phyloP scores from a whole-genome alignment of 2,888 invertebrate species.

The Thysanoteuthis rhombus region DNA sequence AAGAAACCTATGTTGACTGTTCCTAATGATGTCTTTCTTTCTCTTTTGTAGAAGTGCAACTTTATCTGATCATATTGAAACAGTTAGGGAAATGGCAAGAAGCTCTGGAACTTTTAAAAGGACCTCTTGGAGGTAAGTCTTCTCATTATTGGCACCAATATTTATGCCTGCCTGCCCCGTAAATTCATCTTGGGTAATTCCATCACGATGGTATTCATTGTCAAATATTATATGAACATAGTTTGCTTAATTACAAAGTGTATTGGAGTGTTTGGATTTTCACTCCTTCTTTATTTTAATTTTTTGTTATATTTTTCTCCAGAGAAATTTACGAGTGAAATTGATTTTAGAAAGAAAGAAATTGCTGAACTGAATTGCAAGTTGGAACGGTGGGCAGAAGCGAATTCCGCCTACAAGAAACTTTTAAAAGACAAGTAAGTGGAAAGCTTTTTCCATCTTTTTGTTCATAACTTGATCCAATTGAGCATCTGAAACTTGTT shows the following conservation, averaged over 20 bases:
- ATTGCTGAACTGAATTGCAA: slow-evolving; percentile 80
- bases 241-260: too few relatives aligned
- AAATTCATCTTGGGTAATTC: too few relatives aligned
- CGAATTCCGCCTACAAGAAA: slow-evolving; percentile 80
- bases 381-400: slow-evolving; percentile 79
- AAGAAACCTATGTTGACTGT: too few relatives aligned
- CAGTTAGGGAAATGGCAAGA: slow-evolving; percentile 80
- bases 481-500: too few relatives aligned
- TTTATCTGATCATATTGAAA: slow-evolving; percentile 88
- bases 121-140: slow-evolving; percentile 74
- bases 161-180: too few relatives aligned
- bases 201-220: too few relatives aligned
- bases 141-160: not conserved
- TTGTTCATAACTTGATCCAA: not conserved
- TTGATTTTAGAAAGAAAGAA: slow-evolving; percentile 74
- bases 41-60: slow-evolving; percentile 77
- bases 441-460: not conserved
- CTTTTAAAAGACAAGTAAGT: slow-evolving; percentile 80
- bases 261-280: not conserved
- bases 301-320: slow-evolving; percentile 38
- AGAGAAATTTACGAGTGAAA: slow-evolving; percentile 73
- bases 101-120: slow-evolving; percentile 82
- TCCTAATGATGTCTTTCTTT: not conserved
- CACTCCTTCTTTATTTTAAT: not conserved
- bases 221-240: too few relatives aligned